phyloP scores from a whole-genome alignment of 2,888 invertebrate genomes.

The Luffia ferchaultella region DNA sequence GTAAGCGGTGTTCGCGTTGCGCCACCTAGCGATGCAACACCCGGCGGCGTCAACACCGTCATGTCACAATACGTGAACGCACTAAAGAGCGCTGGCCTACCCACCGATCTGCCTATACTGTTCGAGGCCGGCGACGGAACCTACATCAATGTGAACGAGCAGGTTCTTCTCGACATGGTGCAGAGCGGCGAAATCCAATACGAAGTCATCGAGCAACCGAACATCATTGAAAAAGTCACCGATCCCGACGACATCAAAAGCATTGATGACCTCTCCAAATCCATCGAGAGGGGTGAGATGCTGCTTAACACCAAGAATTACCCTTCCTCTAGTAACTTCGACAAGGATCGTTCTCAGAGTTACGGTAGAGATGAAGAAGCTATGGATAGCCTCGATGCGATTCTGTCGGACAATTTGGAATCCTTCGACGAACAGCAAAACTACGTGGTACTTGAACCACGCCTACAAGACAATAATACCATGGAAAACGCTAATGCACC shows the following conservation, averaged over 20 bases:
- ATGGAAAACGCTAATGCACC: constrained; percentile 33
- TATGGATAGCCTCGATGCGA: constrained; percentile 45
- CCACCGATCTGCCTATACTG: constrained; percentile 63
- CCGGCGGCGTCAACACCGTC: constrained; percentile 37
- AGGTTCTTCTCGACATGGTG: constrained; percentile 65
- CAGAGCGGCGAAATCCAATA: constrained; percentile 61
- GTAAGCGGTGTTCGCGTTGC: no score
- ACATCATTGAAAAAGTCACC: constrained; percentile 56
- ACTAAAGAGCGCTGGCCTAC: constrained; percentile 50
- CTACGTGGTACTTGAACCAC: constrained; percentile 44
- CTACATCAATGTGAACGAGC: constrained; percentile 70
- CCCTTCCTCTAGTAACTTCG: constrained; percentile 26
- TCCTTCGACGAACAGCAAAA: constrained; percentile 50
- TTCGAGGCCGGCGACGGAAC: constrained; percentile 72
- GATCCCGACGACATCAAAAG: constrained; percentile 60
- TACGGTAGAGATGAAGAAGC: constrained; percentile 40
- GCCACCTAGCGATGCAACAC: constrained; percentile 24
- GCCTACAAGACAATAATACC: constrained; percentile 36
- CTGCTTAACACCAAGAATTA: constrained; percentile 38
- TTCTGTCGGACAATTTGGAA: constrained; percentile 51
- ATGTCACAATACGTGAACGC: constrained; percentile 62
- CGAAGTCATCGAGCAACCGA: constrained; percentile 59
- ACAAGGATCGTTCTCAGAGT: constrained; percentile 33
- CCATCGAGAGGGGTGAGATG: constrained; percentile 54
- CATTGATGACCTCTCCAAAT: constrained; percentile 56